Base-by-base conservation (phyloP, 2,113 vertebrate species). In the Lycaon pictus region DNA sequence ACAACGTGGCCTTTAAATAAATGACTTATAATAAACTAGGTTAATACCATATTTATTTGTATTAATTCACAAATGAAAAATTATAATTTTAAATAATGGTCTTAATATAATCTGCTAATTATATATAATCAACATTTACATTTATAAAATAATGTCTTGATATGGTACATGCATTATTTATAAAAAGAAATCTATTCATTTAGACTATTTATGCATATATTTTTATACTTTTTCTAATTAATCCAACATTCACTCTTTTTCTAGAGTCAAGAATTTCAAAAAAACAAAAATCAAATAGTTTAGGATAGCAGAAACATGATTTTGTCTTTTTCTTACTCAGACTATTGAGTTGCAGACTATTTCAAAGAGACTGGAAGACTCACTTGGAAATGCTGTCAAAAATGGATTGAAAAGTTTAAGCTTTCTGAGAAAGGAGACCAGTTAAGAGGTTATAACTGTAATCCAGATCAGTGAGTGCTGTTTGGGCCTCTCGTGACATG, bases 141-240 rank as follows among this genome's bases (percentile, higher is more conserved):
- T 74, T 91, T 65, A 32, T 81, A 77, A 91, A 97, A 88, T 81
- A 96, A 63, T 89, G 20, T 72, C 3, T 71, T 95, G 23, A n/a
- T 88, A 48, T 84, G 8, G 3, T 19, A 37, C 15, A 86, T 69
- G 55, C 4, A 83, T 95, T 86, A 88, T 93, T 97, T 93, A 81
- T 58, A 93, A 93, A 89, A 37, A 56, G 19, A 81, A 95, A 95
- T 81, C 22, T 88, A 13, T 29, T 91, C 71, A 48, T 51, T 37
- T 55, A 74, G 25, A 11, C 35, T 95, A 60, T 65, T 71, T 92
- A n/a, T 53, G 20, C 2, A 37, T 76, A 51, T 51, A 8, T 74
- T 65, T 81, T 27, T 79, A 58, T 87, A 51, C 55, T 53, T 88
- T 82, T 55, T 72, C 56, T 95, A 2, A 9, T 43, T 88, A 81